phyloP scores from a whole-genome alignment of 2,888 invertebrate genomes.

The Timandra comae region DNA sequence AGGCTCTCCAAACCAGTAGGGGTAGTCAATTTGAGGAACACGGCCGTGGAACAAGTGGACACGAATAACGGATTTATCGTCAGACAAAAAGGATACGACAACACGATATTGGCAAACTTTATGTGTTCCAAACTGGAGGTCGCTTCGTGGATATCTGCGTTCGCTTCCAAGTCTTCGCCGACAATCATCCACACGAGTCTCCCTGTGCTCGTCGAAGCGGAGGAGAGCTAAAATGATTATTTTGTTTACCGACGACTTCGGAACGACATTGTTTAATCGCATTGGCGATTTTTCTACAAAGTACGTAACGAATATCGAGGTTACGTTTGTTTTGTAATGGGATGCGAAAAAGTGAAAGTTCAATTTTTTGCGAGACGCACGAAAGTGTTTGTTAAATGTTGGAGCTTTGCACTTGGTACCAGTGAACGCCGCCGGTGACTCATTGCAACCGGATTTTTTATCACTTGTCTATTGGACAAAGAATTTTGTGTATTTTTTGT shows the following conservation, averaged over 20 bases:
- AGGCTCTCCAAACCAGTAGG: conserved; percentile 78
- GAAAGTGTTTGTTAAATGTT: conserved; percentile 38
- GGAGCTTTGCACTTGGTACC: conserved; percentile 13
- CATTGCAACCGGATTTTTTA: too few species aligned
- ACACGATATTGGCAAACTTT: conserved; percentile 77
- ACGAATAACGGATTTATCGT: conserved; percentile 73
- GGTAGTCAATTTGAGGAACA: conserved; percentile 78
- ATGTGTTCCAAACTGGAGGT: conserved; percentile 76
- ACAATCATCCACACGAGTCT: conserved; percentile 66
- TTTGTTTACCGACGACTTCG: conserved; percentile 31
- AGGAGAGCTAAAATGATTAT: conserved; percentile 55
- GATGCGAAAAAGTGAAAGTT: conserved; percentile 64
- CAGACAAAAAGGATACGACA: conserved; percentile 79
- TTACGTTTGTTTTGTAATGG: conserved; percentile 61
- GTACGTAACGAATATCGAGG: conserved; percentile 40
- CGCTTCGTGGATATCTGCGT: conserved; percentile 78
- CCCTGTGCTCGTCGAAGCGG: conserved; percentile 79
- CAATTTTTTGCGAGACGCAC: conserved; percentile 48
- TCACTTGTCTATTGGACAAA: too few species aligned
- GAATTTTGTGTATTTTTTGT: too few species aligned
- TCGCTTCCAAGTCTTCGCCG: conserved; percentile 66
- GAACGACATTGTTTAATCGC: conserved; percentile 33
- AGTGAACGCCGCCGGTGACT: conserved; percentile 17
- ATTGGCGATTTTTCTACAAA: conserved; percentile 29
- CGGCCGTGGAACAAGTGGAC: conserved; percentile 71